Base-by-base conservation (phyloP, 2,113 vertebrate species). In the Eurypyga helias region DNA sequence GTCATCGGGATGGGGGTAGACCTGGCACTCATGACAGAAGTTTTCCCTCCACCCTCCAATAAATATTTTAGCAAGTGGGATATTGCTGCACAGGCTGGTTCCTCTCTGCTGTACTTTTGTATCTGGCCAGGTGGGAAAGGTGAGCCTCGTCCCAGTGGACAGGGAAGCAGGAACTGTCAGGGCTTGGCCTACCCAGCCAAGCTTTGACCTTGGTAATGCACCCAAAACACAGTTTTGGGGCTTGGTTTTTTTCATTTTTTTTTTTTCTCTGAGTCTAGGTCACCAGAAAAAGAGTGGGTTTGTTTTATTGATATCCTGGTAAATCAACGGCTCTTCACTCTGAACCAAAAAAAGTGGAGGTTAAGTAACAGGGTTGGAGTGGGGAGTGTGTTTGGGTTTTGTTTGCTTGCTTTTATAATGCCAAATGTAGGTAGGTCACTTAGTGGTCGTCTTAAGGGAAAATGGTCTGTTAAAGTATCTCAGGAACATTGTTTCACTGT, bases 391-490 rank as follows among this genome's bases (percentile, higher is more conserved):
- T 66, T 91, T 78, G 29, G 25, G 9, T 51, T 77, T 67, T 73
- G 64, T 70, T 90, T 76, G 38, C 78, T 87, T 91, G 49, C 76
- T 66, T 93, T 96, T 93, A 49, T 64, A 89, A 71, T 75, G 26
- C 55, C 19, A 87, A 46, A 87, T 95, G 87, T 57, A 95, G 48
- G 48, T 93, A 29, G 83, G 70, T 90, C 48, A 72, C 78, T 94
- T 92, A 69, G 24, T 61, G 57, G 45, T 52, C 29, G 7, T 94
- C 17, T 85, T 71, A 93, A 83, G 90, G 45, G 34, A 89, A 94
- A 95, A 85, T 8, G 36, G 13, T 77, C 71, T 88, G 18, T 65
- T 88, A 38, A 95, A 94, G 41, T 84, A 43, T 38, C 58, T 83
- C 25, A 13, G 48, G 61, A 96, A 70, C 49, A 38, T 78, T 95